Conservation (phyloP, 2,113 vertebrate species). For the Ailuropoda melanoleuca region DNA sequence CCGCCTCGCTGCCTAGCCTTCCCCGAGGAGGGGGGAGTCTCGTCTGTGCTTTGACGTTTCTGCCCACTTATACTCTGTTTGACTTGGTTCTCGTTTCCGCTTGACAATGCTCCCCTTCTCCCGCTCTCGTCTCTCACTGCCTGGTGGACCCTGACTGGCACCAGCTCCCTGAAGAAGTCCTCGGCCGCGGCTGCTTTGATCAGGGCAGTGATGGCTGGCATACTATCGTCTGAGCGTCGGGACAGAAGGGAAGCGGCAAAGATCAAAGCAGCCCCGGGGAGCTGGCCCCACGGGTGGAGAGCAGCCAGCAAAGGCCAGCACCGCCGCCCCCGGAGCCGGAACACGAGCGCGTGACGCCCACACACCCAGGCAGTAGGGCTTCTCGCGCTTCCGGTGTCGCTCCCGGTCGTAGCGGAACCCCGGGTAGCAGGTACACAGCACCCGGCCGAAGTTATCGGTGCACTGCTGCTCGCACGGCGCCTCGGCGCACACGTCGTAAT, state of each 20-base stretch:
- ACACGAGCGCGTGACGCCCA: accelerated
- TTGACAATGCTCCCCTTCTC: neutral
- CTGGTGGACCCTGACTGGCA: neutral
- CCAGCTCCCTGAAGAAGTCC: neutral
- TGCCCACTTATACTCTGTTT: neutral
- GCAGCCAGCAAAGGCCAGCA: neutral
- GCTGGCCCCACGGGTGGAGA: neutral
- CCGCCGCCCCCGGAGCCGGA: neutral
- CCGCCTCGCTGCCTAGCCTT: neutral
- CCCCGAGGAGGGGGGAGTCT: neutral
- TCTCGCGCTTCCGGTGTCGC: constrained; percentile 93
- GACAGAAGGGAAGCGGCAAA: neutral
- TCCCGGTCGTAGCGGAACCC: constrained; percentile 97
- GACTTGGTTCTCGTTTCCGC: neutral
- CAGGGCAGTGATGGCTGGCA: too few species aligned
- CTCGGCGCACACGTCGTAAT: constrained; percentile 95
- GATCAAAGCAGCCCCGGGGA: neutral
- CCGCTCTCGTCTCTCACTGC: neutral
- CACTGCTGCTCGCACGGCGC: constrained; percentile 98
- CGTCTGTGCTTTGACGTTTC: neutral
- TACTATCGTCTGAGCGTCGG: neutral
- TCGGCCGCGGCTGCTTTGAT: neutral
- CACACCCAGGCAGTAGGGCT: constrained; percentile 95
- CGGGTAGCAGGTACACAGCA: constrained; percentile 95
- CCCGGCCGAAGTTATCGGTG: constrained; percentile 96